Conservation (phyloP, 2,888 invertebrate genomes). For the Scaptomyza parva region DNA sequence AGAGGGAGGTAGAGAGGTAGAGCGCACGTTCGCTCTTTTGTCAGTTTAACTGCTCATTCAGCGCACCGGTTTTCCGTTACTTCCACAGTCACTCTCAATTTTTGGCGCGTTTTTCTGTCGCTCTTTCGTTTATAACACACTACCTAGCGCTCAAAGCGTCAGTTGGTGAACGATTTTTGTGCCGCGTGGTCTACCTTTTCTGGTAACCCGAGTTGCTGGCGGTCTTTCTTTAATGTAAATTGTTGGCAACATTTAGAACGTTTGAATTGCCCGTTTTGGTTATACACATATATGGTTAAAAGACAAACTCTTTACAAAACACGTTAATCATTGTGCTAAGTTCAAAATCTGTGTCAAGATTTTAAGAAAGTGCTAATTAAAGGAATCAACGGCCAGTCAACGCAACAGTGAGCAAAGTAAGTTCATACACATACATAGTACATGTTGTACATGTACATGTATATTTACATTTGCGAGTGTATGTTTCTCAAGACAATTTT, state of each 20-base stretch:
- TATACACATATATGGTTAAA: constrained; percentile 10
- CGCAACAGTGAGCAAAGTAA: constrained; percentile 35
- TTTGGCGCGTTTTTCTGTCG: constrained; percentile 25
- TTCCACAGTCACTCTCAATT: constrained; percentile 4
- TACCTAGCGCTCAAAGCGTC: neutral
- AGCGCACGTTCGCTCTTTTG: neutral
- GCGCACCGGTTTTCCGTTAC: constrained; percentile 29
- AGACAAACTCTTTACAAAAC: constrained; percentile 10
- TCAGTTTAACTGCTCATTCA: constrained; percentile 7
- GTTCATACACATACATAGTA: constrained; percentile 18
- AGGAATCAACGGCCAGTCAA: constrained; percentile 5
- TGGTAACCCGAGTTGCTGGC: constrained; percentile 16
- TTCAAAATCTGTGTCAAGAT: constrained; percentile 6
- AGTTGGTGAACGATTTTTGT: constrained; percentile 32
- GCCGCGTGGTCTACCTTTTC: constrained; percentile 30
- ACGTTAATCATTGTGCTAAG: constrained; percentile 21
- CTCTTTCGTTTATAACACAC: constrained; percentile 17
- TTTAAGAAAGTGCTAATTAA: constrained; percentile 32
- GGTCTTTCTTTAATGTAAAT: constrained; percentile 23
- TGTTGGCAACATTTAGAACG: constrained; percentile 24
- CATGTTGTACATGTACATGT: no score
- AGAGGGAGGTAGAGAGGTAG: neutral
- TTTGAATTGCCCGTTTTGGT: constrained; percentile 10
- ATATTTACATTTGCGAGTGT: constrained; percentile 10
- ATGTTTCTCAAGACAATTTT: constrained; percentile 2